Base-by-base conservation (phyloP, 92 coral and sea anemone species). In the Virgularia gustaviana region DNA sequence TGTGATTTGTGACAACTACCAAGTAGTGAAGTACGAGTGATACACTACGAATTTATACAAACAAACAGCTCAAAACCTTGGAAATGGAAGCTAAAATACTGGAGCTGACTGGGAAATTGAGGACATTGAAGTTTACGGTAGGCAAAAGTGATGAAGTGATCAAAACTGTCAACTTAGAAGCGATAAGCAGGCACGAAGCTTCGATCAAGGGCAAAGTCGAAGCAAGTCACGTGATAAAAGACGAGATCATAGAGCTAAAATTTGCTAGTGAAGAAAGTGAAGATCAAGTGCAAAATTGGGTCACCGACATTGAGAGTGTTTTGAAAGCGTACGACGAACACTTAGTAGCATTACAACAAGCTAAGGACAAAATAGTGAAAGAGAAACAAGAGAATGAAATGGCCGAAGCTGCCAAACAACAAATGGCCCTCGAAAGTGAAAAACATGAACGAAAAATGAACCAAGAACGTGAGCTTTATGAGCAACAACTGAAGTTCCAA, bases 251-350 rank as follows among this genome's bases (percentile, higher is more conserved):
- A 25, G 36, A 61, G 34, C n/a, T 30, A 34, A 61, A 61, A 4
- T 61, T 61, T n/a, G 23, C 4, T 6, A 15, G 34, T 10, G 35
- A 37, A 18, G 34, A 33, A 37, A 61, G 38, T 18, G 36, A 33
- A 30, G 68, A 61, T 23, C 11, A 61, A 37, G 68, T 32, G 41
- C 49, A 61, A 61, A 23, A 27, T 27, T 61, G 68, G 49, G 34
- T 18, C 6, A 34, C 35, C 36, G 41, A 18, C 45, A 30, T 61
- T 37, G 68, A 61, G 18, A 42, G 43, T 27, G 23, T 27, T 37
- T 30, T 61, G 8, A 37, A 33, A 33, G n/a, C 36, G 23, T 36
- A 36, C 36, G 68, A 61, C 1, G 68, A 30, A 42, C 29, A 30
- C 22, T 33, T 37, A 34, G 12, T 30, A 13, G 23, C 6, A 25